A percentile compares a stretch with the other conserved stretches of the same genome.
phyloP scores from a whole-genome alignment of 2,888 invertebrate genomes.

The Pterobdella sp. region DNA sequence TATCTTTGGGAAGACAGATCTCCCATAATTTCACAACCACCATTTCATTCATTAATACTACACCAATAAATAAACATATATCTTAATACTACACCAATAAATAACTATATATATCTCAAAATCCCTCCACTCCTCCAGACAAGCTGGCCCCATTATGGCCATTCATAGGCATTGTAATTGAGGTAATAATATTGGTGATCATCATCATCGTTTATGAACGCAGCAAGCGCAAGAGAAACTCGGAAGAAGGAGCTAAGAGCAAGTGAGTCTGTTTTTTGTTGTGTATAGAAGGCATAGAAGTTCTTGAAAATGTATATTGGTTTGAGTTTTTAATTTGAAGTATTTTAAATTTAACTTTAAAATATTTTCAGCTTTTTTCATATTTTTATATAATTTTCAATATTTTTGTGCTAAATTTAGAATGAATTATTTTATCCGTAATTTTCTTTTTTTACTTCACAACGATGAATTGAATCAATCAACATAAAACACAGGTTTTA shows the following conservation, averaged over 20 bases:
- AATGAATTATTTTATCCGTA: too few relatives aligned
- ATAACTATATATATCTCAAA: neutral
- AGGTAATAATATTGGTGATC: conserved; percentile 28
- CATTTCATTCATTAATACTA: neutral
- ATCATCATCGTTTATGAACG: conserved; percentile 32
- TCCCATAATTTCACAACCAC: neutral
- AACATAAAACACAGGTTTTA: too few relatives aligned
- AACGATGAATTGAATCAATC: too few relatives aligned
- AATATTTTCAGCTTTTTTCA: too few relatives aligned
- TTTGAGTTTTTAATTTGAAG: too few relatives aligned
- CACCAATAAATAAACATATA: neutral
- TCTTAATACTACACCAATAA: neutral
- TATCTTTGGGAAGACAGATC: neutral
- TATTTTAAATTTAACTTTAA: too few relatives aligned
- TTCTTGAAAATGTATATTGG: too few relatives aligned
- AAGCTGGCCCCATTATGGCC: conserved; percentile 33
- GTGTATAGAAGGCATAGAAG: too few relatives aligned
- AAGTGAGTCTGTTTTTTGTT: neutral
- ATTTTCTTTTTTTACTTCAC: too few relatives aligned
- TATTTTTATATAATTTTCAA: too few relatives aligned
- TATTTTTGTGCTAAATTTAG: too few relatives aligned
- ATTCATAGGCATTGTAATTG: conserved; percentile 29
- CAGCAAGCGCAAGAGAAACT: conserved; percentile 26
- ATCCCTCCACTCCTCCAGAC: conserved; percentile 10
- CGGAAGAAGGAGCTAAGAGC: conserved; percentile 27